phyloP scores from a whole-genome alignment of 2,797 vertebrate genomes.

The Siniperca obscura region DNA sequence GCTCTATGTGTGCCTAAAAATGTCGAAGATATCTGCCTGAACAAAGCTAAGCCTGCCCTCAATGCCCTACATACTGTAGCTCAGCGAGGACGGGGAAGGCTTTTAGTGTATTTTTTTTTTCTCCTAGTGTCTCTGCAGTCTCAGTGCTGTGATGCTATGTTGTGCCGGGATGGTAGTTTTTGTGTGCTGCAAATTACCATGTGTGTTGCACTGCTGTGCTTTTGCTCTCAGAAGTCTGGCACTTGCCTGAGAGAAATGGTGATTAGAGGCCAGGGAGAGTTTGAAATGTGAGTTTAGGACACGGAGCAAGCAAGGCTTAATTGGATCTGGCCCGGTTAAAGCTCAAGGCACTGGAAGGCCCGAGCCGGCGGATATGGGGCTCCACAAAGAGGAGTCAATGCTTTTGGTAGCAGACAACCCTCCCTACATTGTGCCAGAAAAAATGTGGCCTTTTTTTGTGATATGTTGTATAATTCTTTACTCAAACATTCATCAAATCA shows the following conservation, averaged over 20 bases:
- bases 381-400: constrained; percentile 1
- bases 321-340: constrained; percentile 31
- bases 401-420: background rate
- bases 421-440: background rate
- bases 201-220: constrained; percentile 9
- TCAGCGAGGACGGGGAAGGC: background rate
- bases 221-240: constrained; percentile 8
- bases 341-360: background rate
- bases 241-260: constrained; percentile 27
- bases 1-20: constrained; percentile 25
- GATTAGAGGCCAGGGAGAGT: constrained; percentile 12
- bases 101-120: background rate
- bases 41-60: constrained; percentile 59
- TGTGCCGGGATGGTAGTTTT: background rate
- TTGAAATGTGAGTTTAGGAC: constrained; percentile 11
- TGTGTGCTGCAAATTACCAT: constrained; percentile 11
- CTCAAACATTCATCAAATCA: background rate
- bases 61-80: constrained; percentile 40
- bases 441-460: background rate
- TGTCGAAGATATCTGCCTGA: constrained; percentile 56
- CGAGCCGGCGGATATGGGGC: background rate
- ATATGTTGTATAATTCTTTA: background rate
- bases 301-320: background rate
- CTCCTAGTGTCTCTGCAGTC: constrained; percentile 10
- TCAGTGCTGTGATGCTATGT: constrained; percentile 26